A percentile compares a stretch with the other conserved stretches of the same genome.
Evolutionary conservation across 1,140 invertebrate genomes (phyloP).

Genomic region (Portunus trituberculatus): DNA sequence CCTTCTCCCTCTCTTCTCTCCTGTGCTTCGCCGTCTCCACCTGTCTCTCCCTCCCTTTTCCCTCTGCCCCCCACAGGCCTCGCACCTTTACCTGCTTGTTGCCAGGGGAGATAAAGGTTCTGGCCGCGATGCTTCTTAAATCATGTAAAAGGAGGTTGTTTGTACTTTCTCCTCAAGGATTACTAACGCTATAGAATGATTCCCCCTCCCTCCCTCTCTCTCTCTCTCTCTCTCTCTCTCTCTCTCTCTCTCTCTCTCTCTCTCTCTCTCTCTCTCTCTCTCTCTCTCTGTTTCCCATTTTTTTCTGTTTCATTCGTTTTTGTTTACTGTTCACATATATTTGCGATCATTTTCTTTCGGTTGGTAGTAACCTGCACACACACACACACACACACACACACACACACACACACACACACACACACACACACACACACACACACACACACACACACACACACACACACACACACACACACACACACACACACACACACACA

Average conservation of each 20-base stretch:
- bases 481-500: no score
- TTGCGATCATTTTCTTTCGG: not conserved
- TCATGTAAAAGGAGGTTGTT: not conserved
- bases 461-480: no score
- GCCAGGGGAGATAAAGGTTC: not conserved
- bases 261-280: not conserved
- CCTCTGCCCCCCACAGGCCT: not conserved
- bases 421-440: no score
- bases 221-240: not conserved
- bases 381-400: conserved; percentile 32
- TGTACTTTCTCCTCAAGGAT: not conserved
- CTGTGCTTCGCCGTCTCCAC: not conserved
- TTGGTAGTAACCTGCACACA: not conserved
- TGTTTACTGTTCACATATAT: not conserved
- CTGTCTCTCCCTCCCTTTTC: not conserved
- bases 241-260: not conserved
- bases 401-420: no score
- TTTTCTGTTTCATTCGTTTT: not conserved
- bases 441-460: no score
- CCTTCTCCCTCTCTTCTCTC: not conserved
- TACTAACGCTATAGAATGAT: not conserved
- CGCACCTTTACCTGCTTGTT: conserved; percentile 5
- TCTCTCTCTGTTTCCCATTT: not conserved
- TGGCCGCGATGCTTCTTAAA: not conserved
- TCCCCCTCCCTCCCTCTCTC: not conserved